Conservation (phyloP, 2,797 vertebrate genomes). For the Pteropus rufus region DNA sequence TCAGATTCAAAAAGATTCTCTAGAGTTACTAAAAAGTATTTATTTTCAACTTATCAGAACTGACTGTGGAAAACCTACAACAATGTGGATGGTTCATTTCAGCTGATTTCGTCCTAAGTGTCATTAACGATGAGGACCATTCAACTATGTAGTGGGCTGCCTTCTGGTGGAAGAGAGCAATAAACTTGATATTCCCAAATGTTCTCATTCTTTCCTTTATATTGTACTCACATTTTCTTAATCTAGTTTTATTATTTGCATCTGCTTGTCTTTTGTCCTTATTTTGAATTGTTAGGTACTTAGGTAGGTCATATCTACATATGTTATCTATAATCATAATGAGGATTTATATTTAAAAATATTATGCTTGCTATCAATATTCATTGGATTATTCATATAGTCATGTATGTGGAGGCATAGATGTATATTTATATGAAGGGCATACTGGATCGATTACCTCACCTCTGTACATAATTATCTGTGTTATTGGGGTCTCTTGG, state of each 20-base stretch:
- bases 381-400: background rate
- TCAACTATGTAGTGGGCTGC: background rate
- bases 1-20: background rate
- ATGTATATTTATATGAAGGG: background rate
- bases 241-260: background rate
- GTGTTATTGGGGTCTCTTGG: background rate
- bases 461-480: background rate
- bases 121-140: background rate
- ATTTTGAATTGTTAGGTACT: background rate
- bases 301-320: background rate
- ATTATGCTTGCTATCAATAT: background rate
- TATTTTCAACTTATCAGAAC: background rate
- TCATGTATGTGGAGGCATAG: background rate
- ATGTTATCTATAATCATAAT: background rate
- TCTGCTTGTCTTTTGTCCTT: background rate
- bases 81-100: background rate
- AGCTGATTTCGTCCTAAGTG: background rate
- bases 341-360: background rate
- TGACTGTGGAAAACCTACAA: background rate
- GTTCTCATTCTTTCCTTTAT: background rate
- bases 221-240: background rate
- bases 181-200: background rate
- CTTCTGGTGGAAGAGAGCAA: background rate
- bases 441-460: background rate
- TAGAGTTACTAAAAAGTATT: background rate